Evolutionary conservation across 2,113 vertebrate genomes (phyloP).

Genomic region (Callaeas wilsoni): DNA sequence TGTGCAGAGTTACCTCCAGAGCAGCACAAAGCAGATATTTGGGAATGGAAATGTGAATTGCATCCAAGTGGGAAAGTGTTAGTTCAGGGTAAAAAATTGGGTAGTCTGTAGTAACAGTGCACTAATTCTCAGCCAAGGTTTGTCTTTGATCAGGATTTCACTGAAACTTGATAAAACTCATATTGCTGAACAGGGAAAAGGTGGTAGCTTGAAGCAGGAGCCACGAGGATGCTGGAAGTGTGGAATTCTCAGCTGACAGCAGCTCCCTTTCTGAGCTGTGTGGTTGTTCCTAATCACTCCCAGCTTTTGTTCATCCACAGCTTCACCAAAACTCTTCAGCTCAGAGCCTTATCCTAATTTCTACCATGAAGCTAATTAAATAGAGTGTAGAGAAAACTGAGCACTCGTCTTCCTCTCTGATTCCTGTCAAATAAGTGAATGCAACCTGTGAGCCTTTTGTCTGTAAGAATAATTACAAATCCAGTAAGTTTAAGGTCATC

Average conservation of each 20-base stretch:
- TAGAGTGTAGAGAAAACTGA: no score
- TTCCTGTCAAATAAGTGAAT: not conserved
- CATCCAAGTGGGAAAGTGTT: not conserved
- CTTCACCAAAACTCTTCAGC: not conserved
- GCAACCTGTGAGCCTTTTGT: not conserved
- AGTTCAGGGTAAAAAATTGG: not conserved
- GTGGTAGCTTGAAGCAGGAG: not conserved
- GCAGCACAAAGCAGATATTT: not conserved
- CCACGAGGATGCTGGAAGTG: accelerated
- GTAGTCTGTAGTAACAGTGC: not conserved
- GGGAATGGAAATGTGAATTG: not conserved
- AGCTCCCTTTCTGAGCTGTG: not conserved
- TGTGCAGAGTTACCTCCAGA: not conserved
- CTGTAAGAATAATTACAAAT: not conserved
- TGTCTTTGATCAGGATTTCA: not conserved
- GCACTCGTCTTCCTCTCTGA: not conserved
- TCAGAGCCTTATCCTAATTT: not conserved
- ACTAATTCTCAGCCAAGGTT: not conserved
- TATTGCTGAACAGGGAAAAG: not conserved
- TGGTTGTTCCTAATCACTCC: not conserved
- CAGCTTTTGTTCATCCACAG: not conserved
- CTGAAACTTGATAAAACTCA: not conserved
- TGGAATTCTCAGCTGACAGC: not conserved
- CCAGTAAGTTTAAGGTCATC: not conserved
- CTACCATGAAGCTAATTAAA: not conserved